phyloP scores from a whole-genome alignment of 2,888 invertebrate species.

The Campaea margaritaria region DNA sequence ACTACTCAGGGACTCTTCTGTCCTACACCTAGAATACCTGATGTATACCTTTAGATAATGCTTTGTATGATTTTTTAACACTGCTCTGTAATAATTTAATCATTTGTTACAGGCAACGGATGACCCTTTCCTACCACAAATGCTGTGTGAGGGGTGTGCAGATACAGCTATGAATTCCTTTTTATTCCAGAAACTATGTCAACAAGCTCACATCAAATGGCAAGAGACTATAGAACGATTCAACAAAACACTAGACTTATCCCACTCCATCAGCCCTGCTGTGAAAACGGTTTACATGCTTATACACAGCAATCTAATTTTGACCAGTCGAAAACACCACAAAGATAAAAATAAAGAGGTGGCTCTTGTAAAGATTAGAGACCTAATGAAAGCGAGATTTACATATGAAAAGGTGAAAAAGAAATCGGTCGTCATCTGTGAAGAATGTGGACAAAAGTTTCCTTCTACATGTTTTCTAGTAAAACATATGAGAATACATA shows the following conservation, averaged over 20 bases:
- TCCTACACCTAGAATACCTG: too few relatives aligned
- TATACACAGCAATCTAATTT: conserved; percentile 57
- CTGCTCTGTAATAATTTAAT: background rate
- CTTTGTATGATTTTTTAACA: too few relatives aligned
- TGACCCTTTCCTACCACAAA: conserved; percentile 62
- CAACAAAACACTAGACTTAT: conserved; percentile 48
- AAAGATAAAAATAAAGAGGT: conserved; percentile 50
- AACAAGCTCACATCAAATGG: conserved; percentile 63
- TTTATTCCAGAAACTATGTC: conserved; percentile 61
- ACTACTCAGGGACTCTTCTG: too few relatives aligned
- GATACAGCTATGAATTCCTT: conserved; percentile 54
- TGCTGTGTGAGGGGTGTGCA: conserved; percentile 65
- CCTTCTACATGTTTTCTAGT: conserved; percentile 47
- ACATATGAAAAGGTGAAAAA: conserved; percentile 46
- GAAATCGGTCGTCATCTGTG: conserved; percentile 52
- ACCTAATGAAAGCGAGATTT: conserved; percentile 53
- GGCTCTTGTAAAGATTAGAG: conserved; percentile 59
- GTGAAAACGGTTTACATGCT: conserved; percentile 58
- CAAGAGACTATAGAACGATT: conserved; percentile 49
- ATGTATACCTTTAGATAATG: too few relatives aligned
- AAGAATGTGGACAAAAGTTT: conserved; percentile 62
- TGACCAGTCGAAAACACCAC: conserved; percentile 56
- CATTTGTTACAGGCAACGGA: conserved; percentile 53
- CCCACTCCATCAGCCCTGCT: conserved; percentile 47
- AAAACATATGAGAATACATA: conserved; percentile 61